Evolutionary conservation across 2,888 invertebrate species (phyloP).

Genomic region (Dryomyza anilis): DNA sequence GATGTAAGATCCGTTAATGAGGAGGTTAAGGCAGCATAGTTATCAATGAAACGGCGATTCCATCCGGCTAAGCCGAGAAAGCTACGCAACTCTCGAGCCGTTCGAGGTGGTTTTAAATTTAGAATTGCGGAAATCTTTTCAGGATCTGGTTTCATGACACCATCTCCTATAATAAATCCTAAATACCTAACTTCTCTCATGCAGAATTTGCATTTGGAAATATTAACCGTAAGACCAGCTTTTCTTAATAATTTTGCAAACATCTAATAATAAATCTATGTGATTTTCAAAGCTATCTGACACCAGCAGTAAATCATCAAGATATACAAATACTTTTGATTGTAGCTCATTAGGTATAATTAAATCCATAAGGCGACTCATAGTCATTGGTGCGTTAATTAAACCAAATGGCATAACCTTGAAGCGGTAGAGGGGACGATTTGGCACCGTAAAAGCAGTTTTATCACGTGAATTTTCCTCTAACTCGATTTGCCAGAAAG

Average conservation of each 20-base stretch:
- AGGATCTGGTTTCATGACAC: too few species aligned
- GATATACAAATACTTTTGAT: not conserved
- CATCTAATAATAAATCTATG: not conserved
- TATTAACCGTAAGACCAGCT: not conserved
- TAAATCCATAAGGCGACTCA: not conserved
- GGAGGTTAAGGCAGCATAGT: not conserved
- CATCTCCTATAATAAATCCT: not conserved
- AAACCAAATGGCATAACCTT: conserved; percentile 6
- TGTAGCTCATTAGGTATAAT: too few species aligned
- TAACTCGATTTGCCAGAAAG: conserved; percentile 24
- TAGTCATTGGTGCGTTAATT: not conserved
- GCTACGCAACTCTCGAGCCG: too few species aligned
- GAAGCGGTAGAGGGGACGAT: too few species aligned
- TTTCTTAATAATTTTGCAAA: not conserved
- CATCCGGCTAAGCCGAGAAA: too few species aligned
- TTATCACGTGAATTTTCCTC: conserved; percentile 16
- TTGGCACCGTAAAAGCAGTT: conserved; percentile 25
- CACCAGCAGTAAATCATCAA: not conserved
- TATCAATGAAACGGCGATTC: too few species aligned
- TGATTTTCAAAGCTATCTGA: not conserved
- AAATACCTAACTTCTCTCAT: too few species aligned
- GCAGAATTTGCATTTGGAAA: not conserved
- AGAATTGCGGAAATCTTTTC: too few species aligned
- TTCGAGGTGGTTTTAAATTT: too few species aligned
- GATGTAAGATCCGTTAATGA: not conserved